Conservation (phyloP, 2,888 invertebrate species). For the Sialis lutaria region DNA sequence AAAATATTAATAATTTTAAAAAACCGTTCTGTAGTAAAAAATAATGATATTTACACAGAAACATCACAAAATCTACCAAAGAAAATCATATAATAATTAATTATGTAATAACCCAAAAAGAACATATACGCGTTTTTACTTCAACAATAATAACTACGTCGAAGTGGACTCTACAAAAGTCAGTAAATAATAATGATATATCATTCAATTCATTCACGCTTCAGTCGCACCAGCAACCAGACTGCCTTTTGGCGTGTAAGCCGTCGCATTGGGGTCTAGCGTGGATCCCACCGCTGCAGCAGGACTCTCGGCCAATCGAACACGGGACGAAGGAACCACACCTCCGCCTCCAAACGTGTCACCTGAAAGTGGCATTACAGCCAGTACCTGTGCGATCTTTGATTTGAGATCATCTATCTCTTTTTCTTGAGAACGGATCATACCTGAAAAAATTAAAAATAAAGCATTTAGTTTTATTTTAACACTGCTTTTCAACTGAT, state of each 20-base stretch:
- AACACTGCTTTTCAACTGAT: too few relatives aligned
- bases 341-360: slow-evolving; percentile 41
- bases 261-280: slow-evolving; percentile 79
- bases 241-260: slow-evolving; percentile 71
- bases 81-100: too few relatives aligned
- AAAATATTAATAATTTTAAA: too few relatives aligned
- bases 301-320: slow-evolving; percentile 34
- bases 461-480: background rate
- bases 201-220: slow-evolving; percentile 23
- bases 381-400: slow-evolving; percentile 83
- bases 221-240: slow-evolving; percentile 35
- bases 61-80: too few relatives aligned
- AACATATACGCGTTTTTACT: too few relatives aligned
- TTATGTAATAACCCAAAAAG: too few relatives aligned
- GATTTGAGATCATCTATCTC: slow-evolving; percentile 82
- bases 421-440: slow-evolving; percentile 70
- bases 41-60: too few relatives aligned
- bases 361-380: slow-evolving; percentile 58
- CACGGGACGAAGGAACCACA: slow-evolving; percentile 36
- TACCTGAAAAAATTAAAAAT: slow-evolving; percentile 32
- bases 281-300: slow-evolving; percentile 11
- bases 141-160: too few relatives aligned
- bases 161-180: too few relatives aligned
- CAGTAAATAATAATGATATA: too few relatives aligned
- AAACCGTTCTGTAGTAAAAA: too few relatives aligned